Percentiles rank a stretch among this genome's conserved stretches.
These are phyloP conservation scores for Columba livia DNA, from an alignment of 2,113 vertebrate species.

Conservation along the genomic window DNA sequence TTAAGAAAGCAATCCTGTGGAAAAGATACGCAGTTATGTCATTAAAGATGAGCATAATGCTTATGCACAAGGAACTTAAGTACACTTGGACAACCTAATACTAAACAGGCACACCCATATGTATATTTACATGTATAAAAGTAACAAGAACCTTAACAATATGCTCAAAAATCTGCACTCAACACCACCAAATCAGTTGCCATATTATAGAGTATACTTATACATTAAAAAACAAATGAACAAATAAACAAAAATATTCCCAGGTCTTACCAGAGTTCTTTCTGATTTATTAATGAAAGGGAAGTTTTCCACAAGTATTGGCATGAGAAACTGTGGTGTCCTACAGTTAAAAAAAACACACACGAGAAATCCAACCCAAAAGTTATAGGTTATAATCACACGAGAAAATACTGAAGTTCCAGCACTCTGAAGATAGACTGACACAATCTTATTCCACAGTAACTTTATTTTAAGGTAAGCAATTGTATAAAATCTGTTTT, in stretches of 20 bases:
- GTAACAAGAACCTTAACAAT: background rate
- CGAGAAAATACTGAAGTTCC: background rate
- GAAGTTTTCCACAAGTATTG: slow-evolving; percentile 88
- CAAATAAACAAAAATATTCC: background rate
- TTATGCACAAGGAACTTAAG: background rate
- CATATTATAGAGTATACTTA: background rate
- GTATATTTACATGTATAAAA: background rate
- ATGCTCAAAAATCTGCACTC: background rate
- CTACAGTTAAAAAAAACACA: slow-evolving; percentile 63
- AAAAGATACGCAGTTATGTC: slow-evolving; percentile 4
- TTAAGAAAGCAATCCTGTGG: slow-evolving; percentile 20
- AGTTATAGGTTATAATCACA: background rate
- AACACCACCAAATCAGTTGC: background rate
- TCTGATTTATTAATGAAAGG: slow-evolving; percentile 93
- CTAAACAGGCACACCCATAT: background rate
- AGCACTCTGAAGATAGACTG: background rate
- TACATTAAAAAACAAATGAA: background rate
- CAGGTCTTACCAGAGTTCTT: slow-evolving; percentile 87
- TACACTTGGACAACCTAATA: background rate
- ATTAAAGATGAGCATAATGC: slow-evolving; percentile 2
- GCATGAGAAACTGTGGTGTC: slow-evolving; percentile 90
- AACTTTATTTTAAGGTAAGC: background rate
- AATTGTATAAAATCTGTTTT: background rate
- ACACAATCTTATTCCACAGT: background rate
- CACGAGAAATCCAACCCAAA: background rate